Evolutionary conservation across 1,140 invertebrate genomes (phyloP).

Genomic region (Bombus cullumanus): DNA sequence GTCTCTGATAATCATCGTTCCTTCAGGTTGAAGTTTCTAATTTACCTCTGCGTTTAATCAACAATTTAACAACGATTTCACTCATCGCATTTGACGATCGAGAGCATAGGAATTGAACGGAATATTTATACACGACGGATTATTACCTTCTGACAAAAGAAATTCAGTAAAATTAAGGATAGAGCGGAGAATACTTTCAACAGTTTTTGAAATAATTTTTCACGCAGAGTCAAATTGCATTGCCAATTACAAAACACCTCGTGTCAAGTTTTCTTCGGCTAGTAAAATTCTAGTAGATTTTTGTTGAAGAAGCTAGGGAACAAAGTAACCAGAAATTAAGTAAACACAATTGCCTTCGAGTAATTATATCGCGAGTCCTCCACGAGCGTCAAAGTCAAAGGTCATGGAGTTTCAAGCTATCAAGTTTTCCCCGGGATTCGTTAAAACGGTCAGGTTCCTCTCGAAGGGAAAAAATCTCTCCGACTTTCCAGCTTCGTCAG

Average conservation of each 20-base stretch:
- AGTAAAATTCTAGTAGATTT: neutral
- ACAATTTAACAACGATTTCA: no score
- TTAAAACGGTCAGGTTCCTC: neutral
- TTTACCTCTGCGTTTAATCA: no score
- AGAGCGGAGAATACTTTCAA: no score
- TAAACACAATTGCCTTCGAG: neutral
- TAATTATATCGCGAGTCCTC: neutral
- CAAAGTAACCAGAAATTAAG: neutral
- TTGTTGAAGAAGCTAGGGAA: no score
- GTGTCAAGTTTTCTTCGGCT: neutral
- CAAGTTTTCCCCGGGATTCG: neutral
- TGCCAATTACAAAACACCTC: neutral
- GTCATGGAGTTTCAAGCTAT: neutral
- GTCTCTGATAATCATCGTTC: neutral
- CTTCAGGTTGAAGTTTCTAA: neutral
- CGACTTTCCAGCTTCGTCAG: constrained; percentile 17
- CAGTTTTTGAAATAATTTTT: neutral
- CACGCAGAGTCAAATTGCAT: no score
- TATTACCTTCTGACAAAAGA: no score
- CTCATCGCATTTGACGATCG: no score
- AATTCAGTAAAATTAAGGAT: no score
- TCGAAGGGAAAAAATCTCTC: neutral
- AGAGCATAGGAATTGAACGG: no score
- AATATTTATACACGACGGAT: no score
- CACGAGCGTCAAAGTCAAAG: neutral